Conservation (phyloP, 2,888 invertebrate genomes). For the Hyppa rectilinea region DNA sequence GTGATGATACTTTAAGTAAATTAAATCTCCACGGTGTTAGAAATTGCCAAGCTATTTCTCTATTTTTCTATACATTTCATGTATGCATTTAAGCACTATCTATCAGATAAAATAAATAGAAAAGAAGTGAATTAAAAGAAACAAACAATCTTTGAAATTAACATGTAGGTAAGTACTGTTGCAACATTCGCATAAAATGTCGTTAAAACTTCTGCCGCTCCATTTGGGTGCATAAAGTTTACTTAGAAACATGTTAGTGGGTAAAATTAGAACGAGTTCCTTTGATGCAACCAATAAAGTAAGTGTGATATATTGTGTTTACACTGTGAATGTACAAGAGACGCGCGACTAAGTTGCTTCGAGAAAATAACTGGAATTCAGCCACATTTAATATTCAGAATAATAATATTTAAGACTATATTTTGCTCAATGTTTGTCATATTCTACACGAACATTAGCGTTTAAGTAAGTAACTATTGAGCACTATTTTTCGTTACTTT, state of each 20-base stretch:
- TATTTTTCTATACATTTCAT: neutral
- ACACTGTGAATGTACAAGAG: slow-evolving; percentile 19
- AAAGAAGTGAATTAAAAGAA: slow-evolving; percentile 4
- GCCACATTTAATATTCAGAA: neutral
- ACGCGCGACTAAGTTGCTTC: neutral
- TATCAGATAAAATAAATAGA: neutral
- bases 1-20: neutral
- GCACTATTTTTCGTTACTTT: neutral
- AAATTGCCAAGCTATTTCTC: neutral
- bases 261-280: slow-evolving; percentile 47
- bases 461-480: neutral
- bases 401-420: neutral
- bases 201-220: slow-evolving; percentile 48
- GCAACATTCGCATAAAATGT: slow-evolving; percentile 41
- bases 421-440: neutral
- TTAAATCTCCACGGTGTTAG: neutral
- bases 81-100: neutral
- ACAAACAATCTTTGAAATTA: slow-evolving; percentile 32
- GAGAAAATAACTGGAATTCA: neutral
- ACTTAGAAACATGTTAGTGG: slow-evolving; percentile 44
- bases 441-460: neutral
- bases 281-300: slow-evolving; percentile 55
- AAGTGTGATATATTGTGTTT: slow-evolving; percentile 47
- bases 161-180: slow-evolving; percentile 10
- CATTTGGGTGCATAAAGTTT: slow-evolving; percentile 46